Conservation (phyloP, 2,113 vertebrate species). For the Colaptes auratus region DNA sequence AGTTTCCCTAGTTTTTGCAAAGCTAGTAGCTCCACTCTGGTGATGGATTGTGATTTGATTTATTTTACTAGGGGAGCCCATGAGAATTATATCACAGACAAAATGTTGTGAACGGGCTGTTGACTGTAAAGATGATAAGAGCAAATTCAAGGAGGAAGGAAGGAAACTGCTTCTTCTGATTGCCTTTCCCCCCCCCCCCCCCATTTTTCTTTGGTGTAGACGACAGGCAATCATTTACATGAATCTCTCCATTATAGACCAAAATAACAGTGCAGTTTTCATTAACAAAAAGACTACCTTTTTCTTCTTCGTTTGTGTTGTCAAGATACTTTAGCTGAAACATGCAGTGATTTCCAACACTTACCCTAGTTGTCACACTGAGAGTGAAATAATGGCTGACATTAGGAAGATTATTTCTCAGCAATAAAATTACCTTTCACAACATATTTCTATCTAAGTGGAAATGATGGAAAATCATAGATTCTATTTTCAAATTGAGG, state of each 20-base stretch:
- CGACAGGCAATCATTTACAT: slow-evolving; percentile 74
- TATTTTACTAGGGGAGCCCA: not conserved
- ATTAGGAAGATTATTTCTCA: slow-evolving; percentile 77
- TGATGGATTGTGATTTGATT: not conserved
- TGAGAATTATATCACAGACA: not conserved
- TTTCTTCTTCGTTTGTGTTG: slow-evolving; percentile 73
- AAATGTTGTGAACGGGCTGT: not conserved
- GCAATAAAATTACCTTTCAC: slow-evolving; percentile 78
- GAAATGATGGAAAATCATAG: slow-evolving; percentile 75
- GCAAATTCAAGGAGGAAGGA: slow-evolving; percentile 12
- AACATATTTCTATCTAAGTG: slow-evolving; percentile 76
- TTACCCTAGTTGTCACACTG: slow-evolving; percentile 77
- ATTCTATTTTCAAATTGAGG: slow-evolving; percentile 68
- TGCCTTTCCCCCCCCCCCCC: not conserved
- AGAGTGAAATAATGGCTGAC: slow-evolving; percentile 77
- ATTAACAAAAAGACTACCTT: slow-evolving; percentile 73
- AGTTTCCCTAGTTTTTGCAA: not conserved
- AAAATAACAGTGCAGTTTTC: slow-evolving; percentile 76
- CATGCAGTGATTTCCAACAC: slow-evolving; percentile 73
- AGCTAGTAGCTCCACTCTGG: not conserved
- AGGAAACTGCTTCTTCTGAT: not conserved
- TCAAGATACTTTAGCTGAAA: slow-evolving; percentile 76
- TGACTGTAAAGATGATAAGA: not conserved
- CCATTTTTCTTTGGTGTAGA: slow-evolving; percentile 47
- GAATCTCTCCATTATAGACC: slow-evolving; percentile 70